Evolutionary conservation across 2,888 invertebrate species (phyloP).

Genomic region (Dolichomitus sp.): DNA sequence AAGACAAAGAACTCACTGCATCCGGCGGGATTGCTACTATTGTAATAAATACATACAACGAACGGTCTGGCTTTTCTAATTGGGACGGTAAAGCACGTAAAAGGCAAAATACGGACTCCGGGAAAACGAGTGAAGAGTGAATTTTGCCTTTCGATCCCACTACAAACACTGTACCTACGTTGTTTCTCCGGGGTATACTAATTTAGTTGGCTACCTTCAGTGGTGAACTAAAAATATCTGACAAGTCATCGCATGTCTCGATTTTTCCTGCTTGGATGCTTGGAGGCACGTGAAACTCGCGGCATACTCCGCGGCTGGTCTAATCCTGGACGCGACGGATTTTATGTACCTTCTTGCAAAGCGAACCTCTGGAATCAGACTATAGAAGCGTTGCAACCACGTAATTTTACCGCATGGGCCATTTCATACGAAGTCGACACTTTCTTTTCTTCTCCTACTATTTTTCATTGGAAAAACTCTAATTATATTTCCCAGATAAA

Average conservation of each 20-base stretch:
- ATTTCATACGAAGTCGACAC: background rate
- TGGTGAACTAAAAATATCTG: constrained; percentile 64
- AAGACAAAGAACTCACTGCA: background rate
- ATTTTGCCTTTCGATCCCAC: constrained; percentile 60
- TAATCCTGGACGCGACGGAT: constrained; percentile 62
- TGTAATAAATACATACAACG: background rate
- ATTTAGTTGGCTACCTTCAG: constrained; percentile 65
- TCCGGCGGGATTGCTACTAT: background rate
- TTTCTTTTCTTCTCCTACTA: background rate
- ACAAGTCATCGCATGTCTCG: constrained; percentile 58
- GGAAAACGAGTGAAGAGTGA: constrained; percentile 22
- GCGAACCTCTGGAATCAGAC: constrained; percentile 41
- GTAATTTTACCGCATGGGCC: constrained; percentile 8
- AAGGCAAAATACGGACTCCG: background rate
- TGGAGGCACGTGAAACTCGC: constrained; percentile 35
- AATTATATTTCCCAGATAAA: no score
- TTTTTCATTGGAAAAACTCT: no score
- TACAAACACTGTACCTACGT: constrained; percentile 53
- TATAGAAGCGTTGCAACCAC: constrained; percentile 16
- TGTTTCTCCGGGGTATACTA: constrained; percentile 46
- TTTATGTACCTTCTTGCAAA: constrained; percentile 49
- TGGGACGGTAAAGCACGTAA: background rate
- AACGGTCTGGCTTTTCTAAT: background rate
- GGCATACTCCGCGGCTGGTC: constrained; percentile 52
- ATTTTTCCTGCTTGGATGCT: constrained; percentile 45